These are phyloP conservation scores for Dreissena polymorpha DNA, from an alignment of 1,140 invertebrate genomes.

Conservation along the genomic window DNA sequence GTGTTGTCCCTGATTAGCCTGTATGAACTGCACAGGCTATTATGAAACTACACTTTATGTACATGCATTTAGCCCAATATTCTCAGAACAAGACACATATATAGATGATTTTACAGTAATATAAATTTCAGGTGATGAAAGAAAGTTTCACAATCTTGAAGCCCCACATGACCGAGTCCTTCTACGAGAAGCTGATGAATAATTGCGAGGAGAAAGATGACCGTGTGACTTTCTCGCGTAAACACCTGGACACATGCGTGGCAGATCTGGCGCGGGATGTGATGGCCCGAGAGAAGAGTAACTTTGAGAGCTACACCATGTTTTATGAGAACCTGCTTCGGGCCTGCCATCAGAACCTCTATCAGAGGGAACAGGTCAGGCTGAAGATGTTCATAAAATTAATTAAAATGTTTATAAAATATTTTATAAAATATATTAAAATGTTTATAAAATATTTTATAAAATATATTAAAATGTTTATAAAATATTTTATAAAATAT, in stretches of 20 bases:
- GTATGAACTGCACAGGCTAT: too few relatives aligned
- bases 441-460: too few relatives aligned
- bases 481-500: too few relatives aligned
- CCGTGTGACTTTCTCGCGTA: constrained; percentile 62
- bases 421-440: too few relatives aligned
- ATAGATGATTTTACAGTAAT: too few relatives aligned
- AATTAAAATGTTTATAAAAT: too few relatives aligned
- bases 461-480: too few relatives aligned
- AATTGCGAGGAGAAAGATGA: constrained; percentile 63
- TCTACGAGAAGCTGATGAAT: constrained; percentile 70
- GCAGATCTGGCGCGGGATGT: constrained; percentile 68
- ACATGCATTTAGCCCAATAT: too few relatives aligned
- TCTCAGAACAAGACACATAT: too few relatives aligned
- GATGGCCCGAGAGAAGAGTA: constrained; percentile 74
- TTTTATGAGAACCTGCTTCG: constrained; percentile 78
- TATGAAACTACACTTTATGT: too few relatives aligned
- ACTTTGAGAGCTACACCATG: constrained; percentile 79
- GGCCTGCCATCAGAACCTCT: constrained; percentile 75
- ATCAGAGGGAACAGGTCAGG: constrained; percentile 75
- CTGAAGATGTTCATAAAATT: too few relatives aligned
- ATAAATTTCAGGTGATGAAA: constrained; percentile 74
- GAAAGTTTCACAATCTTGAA: constrained; percentile 77
- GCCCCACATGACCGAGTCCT: constrained; percentile 76
- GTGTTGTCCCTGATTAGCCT: too few relatives aligned
- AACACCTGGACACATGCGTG: constrained; percentile 73